Evolutionary conservation across 1,140 invertebrate genomes (phyloP), one percentile per base, ranked within the genome.

Genomic region (Argopecten irradians): DNA sequence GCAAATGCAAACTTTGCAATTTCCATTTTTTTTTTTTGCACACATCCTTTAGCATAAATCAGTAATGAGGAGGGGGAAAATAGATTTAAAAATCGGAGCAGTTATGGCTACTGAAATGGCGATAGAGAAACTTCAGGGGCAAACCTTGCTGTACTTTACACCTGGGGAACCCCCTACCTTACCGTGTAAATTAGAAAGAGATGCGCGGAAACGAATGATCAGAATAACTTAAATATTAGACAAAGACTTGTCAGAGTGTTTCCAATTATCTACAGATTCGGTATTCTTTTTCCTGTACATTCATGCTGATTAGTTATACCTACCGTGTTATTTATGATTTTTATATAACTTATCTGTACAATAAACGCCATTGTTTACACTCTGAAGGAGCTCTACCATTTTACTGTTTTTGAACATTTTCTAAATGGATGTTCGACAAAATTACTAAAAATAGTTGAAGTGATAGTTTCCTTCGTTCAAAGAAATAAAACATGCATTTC

Each of bases 21-120:
- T 46, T 46, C 22, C 43, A 46, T 46, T 71, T 71, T 71, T 71
- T 71, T 46, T 71, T 71, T 71, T 71, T 71, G 55, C 55, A 71
- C 55, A 71, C 55, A 71, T 71, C 55, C 55, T 28, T 71, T 71
- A 8, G 13, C 55, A 71, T n/a, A 71, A 5, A 71, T 71, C 55
- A 71, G 55, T 71, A 71, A 71, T 5, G n/a, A 28, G n/a, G 55
- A 71, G 55, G 55, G n/a, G n/a, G 16, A n/a, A 71, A 5, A 5
- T 22, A 28, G 22, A 22, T 28, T 13, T 71, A 71, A 71, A 16
- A 0, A 19, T 46, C 43, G 55, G n/a, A 71, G 28, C n/a, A 71
- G 55, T 71, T 71, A 71, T 71, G 55, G 55, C n/a, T 11, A 8
- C 55, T 22, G 28, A 71, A 71, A 28, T 28, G 8, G 55, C n/a